These are phyloP conservation scores for Phaethon lepturus DNA, from an alignment of 2,113 vertebrate genomes.

Conservation along the genomic window DNA sequence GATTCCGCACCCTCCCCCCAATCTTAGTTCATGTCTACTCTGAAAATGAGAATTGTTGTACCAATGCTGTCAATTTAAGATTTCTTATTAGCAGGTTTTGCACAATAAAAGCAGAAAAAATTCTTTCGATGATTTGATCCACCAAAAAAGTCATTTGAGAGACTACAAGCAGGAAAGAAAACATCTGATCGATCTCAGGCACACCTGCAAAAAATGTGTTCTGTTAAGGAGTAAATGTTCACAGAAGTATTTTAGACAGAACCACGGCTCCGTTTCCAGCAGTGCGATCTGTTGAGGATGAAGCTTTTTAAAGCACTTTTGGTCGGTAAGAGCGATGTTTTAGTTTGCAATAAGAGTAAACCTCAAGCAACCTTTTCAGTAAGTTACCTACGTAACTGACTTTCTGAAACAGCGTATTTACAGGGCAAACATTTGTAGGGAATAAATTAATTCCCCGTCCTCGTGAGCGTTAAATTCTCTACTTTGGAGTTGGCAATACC, in stretches of 20 bases:
- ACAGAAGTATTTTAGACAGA: not conserved
- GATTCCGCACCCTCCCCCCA: not conserved
- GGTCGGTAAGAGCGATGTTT: not conserved
- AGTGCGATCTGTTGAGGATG: not conserved
- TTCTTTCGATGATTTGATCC: not conserved
- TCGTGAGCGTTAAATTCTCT: not conserved
- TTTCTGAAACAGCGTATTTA: not conserved
- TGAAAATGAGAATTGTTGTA: not conserved
- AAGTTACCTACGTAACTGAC: not conserved
- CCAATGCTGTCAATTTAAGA: not conserved
- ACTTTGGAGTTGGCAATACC: not conserved
- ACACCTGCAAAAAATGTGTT: not conserved
- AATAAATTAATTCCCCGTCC: not conserved
- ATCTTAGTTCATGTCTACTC: not conserved
- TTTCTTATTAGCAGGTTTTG: not conserved
- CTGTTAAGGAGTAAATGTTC: not conserved
- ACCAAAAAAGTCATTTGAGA: not conserved
- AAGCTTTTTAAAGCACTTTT: not conserved
- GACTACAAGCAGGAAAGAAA: not conserved
- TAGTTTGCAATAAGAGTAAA: not conserved
- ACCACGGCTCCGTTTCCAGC: fast-evolving
- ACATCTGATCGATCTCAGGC: not conserved
- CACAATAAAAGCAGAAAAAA: not conserved
- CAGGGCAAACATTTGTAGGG: not conserved
- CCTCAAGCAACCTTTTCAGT: fast-evolving